Percentiles rank a stretch among this genome's conserved stretches.
phyloP scores from a whole-genome alignment of 2,113 vertebrate genomes.

The Marmota monax region DNA sequence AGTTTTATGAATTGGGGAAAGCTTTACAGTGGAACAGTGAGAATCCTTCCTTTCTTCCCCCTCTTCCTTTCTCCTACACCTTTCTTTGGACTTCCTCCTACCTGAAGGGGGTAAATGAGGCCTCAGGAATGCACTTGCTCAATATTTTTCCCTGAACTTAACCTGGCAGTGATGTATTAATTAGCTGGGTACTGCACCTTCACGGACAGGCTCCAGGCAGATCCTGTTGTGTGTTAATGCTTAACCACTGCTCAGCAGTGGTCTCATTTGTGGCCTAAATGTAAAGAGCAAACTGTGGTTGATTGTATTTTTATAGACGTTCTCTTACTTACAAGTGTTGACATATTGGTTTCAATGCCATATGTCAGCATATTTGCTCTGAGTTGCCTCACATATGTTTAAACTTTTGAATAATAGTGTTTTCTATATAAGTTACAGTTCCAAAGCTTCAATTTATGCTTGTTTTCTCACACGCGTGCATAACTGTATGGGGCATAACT shows the following conservation, averaged over 20 bases:
- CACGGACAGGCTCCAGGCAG: conserved; percentile 82
- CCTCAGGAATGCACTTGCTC: conserved; percentile 79
- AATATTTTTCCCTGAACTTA: conserved; percentile 43
- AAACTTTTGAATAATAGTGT: conserved; percentile 73
- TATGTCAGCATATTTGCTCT: conserved; percentile 70
- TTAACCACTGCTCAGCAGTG: conserved; percentile 85
- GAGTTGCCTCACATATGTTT: conserved; percentile 73
- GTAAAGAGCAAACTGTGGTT: conserved; percentile 62
- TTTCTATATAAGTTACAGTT: conserved; percentile 41
- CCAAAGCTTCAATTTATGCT: neutral
- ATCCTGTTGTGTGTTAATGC: conserved; percentile 86
- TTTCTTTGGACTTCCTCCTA: neutral
- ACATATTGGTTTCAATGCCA: conserved; percentile 75
- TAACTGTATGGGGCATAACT: neutral
- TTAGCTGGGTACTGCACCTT: conserved; percentile 81
- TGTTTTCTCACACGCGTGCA: conserved; percentile 5
- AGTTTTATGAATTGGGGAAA: neutral
- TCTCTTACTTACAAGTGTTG: conserved; percentile 77
- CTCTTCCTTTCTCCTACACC: neutral
- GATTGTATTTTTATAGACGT: conserved; percentile 72
- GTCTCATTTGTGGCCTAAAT: conserved; percentile 76
- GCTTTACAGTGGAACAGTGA: neutral
- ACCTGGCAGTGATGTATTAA: conserved; percentile 81
- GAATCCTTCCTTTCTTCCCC: neutral
- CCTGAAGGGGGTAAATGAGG: conserved; percentile 62